Conservation (phyloP, 2,113 vertebrate species). For the Perccottus glenii region DNA sequence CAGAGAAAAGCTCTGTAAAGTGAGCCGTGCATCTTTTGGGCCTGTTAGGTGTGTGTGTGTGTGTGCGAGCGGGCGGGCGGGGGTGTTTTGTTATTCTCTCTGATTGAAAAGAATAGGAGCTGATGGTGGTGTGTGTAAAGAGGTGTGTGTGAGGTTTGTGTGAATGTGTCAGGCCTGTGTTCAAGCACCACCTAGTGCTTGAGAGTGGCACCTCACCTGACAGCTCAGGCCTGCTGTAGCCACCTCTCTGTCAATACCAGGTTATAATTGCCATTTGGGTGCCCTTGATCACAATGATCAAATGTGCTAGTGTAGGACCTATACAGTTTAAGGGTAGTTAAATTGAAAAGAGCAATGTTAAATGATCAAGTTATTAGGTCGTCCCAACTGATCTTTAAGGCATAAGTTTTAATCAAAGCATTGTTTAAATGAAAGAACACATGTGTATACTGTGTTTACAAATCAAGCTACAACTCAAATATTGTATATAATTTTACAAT, state of each 20-base stretch:
- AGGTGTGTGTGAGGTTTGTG: slow-evolving; percentile 24
- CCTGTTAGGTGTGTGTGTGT: slow-evolving; percentile 41
- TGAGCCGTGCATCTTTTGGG: slow-evolving; percentile 43
- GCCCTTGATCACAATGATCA: too few species aligned
- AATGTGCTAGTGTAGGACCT: too few species aligned
- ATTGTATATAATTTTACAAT: too few species aligned
- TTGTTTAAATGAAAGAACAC: too few species aligned
- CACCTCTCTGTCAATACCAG: slow-evolving; percentile 28
- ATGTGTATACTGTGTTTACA: too few species aligned
- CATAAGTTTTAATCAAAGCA: too few species aligned
- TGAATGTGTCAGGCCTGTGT: slow-evolving; percentile 71
- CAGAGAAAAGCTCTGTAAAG: slow-evolving; percentile 65
- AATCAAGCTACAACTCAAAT: too few species aligned
- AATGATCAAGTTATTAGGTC: too few species aligned
- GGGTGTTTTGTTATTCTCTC: slow-evolving; percentile 63
- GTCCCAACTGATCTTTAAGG: too few species aligned
- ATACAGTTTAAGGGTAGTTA: too few species aligned
- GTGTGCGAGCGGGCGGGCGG: slow-evolving; percentile 13
- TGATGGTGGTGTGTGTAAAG: slow-evolving; percentile 51
- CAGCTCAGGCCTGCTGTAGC: slow-evolving; percentile 9
- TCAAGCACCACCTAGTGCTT: slow-evolving; percentile 85
- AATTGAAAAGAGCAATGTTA: too few species aligned
- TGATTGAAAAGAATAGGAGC: slow-evolving; percentile 58
- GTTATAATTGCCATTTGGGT: neutral
- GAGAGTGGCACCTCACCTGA: slow-evolving; percentile 65